phyloP scores from a whole-genome alignment of 2,888 invertebrate genomes.

The Prosopocoilus inquinatus region DNA sequence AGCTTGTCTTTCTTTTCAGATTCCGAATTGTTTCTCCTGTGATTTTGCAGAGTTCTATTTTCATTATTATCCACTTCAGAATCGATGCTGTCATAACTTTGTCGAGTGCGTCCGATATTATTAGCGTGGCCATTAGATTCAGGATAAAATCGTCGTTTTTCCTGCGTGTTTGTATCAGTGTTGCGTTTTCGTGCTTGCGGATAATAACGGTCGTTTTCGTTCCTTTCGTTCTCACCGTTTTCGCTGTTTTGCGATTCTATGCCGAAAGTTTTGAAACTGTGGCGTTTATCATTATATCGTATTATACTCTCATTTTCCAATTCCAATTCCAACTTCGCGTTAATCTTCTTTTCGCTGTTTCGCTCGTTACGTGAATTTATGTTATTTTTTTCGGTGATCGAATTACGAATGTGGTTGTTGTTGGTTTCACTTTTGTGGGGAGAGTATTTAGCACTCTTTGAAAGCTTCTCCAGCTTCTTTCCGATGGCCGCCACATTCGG shows the following conservation, averaged over 20 bases:
- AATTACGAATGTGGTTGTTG: conserved; percentile 36
- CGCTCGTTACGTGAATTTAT: conserved; percentile 32
- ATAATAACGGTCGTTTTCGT: conserved; percentile 29
- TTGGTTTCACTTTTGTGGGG: conserved; percentile 40
- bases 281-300: conserved; percentile 38
- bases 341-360: conserved; percentile 24
- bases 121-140: conserved; percentile 33
- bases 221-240: conserved; percentile 39
- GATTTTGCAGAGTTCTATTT: conserved; percentile 25
- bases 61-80: conserved; percentile 38
- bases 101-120: conserved; percentile 34
- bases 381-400: conserved; percentile 32
- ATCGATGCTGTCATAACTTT: conserved; percentile 47
- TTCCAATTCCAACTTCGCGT: conserved; percentile 1
- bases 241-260: conserved; percentile 39
- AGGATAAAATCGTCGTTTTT: conserved; percentile 40
- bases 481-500: conserved; percentile 53
- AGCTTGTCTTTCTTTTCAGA: conserved; percentile 37
- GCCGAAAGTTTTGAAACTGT: conserved; percentile 46
- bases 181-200: conserved; percentile 30
- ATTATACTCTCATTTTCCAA: conserved; percentile 38
- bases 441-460: conserved; percentile 47
- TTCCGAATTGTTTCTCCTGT: conserved; percentile 32
- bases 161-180: conserved; percentile 29
- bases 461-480: conserved; percentile 49